phyloP scores from a whole-genome alignment of 2,797 vertebrate species.

The Neopelma chrysocephalum region DNA sequence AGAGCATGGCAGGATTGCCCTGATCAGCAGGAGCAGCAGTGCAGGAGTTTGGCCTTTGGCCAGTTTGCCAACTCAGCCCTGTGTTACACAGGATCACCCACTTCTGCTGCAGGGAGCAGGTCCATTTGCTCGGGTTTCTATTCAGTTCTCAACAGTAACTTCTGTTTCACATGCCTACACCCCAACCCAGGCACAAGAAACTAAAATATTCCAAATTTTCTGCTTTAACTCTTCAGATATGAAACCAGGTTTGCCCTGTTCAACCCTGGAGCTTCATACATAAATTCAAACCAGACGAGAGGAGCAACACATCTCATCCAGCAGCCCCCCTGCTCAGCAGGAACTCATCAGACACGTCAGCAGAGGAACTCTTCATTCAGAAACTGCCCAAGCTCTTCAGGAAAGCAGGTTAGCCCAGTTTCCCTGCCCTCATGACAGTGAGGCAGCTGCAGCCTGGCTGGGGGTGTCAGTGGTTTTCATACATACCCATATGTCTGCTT shows the following conservation, averaged over 20 bases:
- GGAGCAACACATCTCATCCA: fast-evolving
- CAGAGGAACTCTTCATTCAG: neutral
- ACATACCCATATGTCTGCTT: constrained; percentile 97
- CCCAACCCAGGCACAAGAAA: neutral
- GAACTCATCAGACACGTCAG: neutral
- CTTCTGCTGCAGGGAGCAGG: neutral
- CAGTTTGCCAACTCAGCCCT: neutral
- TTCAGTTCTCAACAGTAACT: neutral
- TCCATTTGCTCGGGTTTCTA: neutral
- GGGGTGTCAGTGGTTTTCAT: neutral
- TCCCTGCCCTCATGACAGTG: neutral
- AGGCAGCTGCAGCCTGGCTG: neutral
- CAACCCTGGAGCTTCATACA: neutral
- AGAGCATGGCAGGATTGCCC: neutral
- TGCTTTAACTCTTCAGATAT: neutral
- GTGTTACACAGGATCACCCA: neutral
- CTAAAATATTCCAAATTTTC: neutral
- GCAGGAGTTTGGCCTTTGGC: neutral
- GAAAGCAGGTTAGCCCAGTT: neutral
- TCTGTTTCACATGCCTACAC: neutral
- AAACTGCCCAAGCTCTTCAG: neutral
- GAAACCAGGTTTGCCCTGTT: neutral
- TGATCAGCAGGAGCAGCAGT: neutral
- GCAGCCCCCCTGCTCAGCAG: neutral
- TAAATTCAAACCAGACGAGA: neutral